phyloP scores from a whole-genome alignment of 1,140 invertebrate species.

The Calephelis virginiensis region DNA sequence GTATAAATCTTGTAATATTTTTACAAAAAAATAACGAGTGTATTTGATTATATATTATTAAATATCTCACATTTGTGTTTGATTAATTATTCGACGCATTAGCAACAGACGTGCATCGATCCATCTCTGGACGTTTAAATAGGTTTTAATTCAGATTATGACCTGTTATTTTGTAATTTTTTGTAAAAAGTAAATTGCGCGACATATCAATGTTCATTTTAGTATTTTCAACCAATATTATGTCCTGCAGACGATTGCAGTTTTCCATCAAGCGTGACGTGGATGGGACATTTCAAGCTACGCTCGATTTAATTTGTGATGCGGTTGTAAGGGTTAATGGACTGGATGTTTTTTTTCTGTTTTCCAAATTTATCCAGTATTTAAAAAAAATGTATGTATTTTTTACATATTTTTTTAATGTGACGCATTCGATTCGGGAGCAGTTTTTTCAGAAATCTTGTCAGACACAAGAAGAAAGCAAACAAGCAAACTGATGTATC shows the following conservation, averaged over 20 bases:
- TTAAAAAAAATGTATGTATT: not conserved
- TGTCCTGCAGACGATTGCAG: conserved; percentile 34
- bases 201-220: conserved; percentile 25
- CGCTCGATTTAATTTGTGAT: not conserved
- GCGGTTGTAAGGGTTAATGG: not conserved
- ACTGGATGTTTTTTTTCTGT: not conserved
- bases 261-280: conserved; percentile 38
- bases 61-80: not conserved
- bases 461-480: too few relatives aligned
- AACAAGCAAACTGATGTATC: too few relatives aligned
- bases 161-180: conserved; percentile 19
- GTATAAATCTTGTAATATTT: too few relatives aligned
- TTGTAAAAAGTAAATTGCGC: conserved; percentile 22
- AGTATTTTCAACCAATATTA: conserved; percentile 39
- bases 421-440: too few relatives aligned
- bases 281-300: not conserved
- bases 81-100: conserved; percentile 6
- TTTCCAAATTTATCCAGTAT: not conserved
- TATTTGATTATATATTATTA: too few relatives aligned
- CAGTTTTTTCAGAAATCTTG: too few relatives aligned
- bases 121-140: conserved; percentile 21
- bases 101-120: conserved; percentile 21
- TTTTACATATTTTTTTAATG: too few relatives aligned
- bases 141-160: conserved; percentile 28
- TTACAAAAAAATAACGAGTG: too few relatives aligned